Conservation (phyloP, 1,140 invertebrate species). For the Ruditapes philippinarum region DNA sequence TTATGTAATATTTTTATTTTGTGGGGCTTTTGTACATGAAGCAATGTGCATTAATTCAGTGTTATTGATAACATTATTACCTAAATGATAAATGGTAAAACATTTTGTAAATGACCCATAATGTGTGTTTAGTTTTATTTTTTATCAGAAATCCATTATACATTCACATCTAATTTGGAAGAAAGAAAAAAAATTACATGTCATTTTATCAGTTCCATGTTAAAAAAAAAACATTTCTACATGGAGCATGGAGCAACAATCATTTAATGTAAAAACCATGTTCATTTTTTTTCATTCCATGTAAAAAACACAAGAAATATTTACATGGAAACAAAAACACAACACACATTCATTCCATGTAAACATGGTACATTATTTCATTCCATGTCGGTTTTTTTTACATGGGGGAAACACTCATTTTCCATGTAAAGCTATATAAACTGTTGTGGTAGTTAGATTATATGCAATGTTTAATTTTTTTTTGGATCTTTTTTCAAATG, state of each 20-base stretch:
- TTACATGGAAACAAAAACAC: background rate
- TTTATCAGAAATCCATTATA: slow-evolving; percentile 5
- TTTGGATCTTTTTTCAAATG: slow-evolving; percentile 35
- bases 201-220: too few species aligned
- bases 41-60: background rate
- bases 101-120: background rate
- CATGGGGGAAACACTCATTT: background rate
- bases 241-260: too few species aligned
- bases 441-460: slow-evolving; percentile 22
- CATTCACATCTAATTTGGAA: too few species aligned
- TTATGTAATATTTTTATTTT: too few species aligned
- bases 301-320: background rate
- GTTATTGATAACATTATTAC: slow-evolving; percentile 1
- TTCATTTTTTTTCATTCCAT: slow-evolving; percentile 35
- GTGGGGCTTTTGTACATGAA: slow-evolving; percentile 18
- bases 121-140: too few species aligned
- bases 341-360: background rate
- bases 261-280: background rate
- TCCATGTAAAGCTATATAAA: background rate
- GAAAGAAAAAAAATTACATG: too few species aligned
- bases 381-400: slow-evolving; percentile 1
- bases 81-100: slow-evolving; percentile 3
- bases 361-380: background rate
- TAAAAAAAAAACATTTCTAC: too few species aligned
- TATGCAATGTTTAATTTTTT: slow-evolving; percentile 45